Base-by-base conservation (phyloP, 2,888 invertebrate species). In the Lottia scabra region DNA sequence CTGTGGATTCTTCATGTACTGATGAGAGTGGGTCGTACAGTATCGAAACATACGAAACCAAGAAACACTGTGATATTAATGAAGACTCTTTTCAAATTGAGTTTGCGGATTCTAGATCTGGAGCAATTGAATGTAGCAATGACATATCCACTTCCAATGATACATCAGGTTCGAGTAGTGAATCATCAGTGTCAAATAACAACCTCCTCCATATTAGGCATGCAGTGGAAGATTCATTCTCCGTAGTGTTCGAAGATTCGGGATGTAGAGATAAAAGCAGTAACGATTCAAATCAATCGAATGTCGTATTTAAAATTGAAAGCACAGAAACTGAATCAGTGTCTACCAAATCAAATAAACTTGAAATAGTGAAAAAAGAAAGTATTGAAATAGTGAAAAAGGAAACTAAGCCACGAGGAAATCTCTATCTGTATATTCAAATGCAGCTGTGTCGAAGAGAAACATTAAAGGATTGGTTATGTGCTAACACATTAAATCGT, bases 361-460 rank as follows among this genome's bases (percentile, higher is more conserved):
- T 26, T 13, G 19, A 26, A 12, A 43, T 70, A 26, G 71, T 71
- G 12, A 2, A 56, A 23, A 56, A 19, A 19, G 38, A n/a, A n/a
- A n/a, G n/a, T n/a, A n/a, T 26, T 13, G 19, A 26, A 12, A 43
- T 70, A 26, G 71, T 71, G 12, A 2, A 56, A 23, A 56, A 19
- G 8, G 38, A 38, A 38, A 23, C 56, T 23, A 56, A 56, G 13
- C 65, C 71, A 2, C 27, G 43, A 65, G 81, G 77, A 15, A 85
- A 84, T 63, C 93, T 94, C 87, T 96, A 94, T 89, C 92, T 99
- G 19, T 98, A 96, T 88, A 99, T 99, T 88, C 98, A 99, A 91
- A 99, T 99, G 98, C 97, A 99, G 90, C 91, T 99, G 76, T 99
- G 98, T 85, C 93, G 93, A 70, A 93, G 94, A 84, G 94, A 96